phyloP scores from a whole-genome alignment of 2,113 vertebrate species.

The Lucifuga dentata region DNA sequence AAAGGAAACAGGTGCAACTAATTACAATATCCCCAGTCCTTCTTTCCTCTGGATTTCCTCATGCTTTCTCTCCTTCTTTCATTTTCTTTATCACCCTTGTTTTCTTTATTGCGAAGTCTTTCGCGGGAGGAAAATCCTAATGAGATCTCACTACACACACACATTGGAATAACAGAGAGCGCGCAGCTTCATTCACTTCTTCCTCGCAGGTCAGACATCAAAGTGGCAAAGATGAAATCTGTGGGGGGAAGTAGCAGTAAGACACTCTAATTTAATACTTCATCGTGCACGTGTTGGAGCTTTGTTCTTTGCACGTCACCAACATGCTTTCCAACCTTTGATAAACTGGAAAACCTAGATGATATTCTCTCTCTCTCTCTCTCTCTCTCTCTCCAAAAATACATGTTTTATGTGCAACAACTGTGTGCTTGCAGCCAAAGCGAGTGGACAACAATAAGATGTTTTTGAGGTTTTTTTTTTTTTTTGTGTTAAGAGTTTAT shows the following conservation, averaged over 20 bases:
- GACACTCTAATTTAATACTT: constrained; percentile 54
- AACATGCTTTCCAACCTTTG: constrained; percentile 26
- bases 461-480: no score
- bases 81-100: constrained; percentile 64
- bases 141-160: constrained; percentile 51
- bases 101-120: constrained; percentile 63
- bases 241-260: constrained; percentile 49
- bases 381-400: constrained; percentile 15
- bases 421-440: constrained; percentile 8
- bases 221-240: constrained; percentile 64
- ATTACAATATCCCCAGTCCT: constrained; percentile 81
- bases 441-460: no score
- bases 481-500: no score
- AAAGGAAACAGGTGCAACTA: constrained; percentile 87
- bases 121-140: constrained; percentile 52
- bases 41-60: constrained; percentile 74
- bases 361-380: constrained; percentile 28
- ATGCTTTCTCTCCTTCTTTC: constrained; percentile 56
- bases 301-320: constrained; percentile 59
- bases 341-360: constrained; percentile 27
- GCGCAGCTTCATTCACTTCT: constrained; percentile 33
- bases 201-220: constrained; percentile 70
- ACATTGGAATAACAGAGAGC: constrained; percentile 51
- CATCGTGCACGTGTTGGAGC: constrained; percentile 47
- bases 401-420: constrained; percentile 4